Evolutionary conservation across 2,113 vertebrate genomes (phyloP), one percentile per base, ranked within the genome.

Genomic region (Cynocephalus volans): DNA sequence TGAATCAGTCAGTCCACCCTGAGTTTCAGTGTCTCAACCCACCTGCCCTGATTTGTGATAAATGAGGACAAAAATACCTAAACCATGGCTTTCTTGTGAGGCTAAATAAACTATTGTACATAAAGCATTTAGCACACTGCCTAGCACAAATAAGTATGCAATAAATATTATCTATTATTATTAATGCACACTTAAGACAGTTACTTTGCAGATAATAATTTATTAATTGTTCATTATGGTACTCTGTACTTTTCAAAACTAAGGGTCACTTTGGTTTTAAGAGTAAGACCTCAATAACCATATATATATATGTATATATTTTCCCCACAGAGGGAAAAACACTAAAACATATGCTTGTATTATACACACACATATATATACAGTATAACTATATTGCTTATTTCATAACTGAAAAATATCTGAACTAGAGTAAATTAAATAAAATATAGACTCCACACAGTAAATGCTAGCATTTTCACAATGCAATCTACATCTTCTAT

Each of bases 381-480:
- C 9, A 33, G 23, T 76, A 45, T 65, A 79, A 52, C n/a, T 58
- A 64, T 9, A 2, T 64, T 67, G 65, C 56, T 95, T 88, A 85
- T 62, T 93, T 84, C 70, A 80, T 33, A 92, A 48, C 62, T 89
- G 21, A 97, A 90, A 91, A 95, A 92, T 79, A 91, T 26, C 50
- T 79, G 24, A 95, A 91, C 45, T 95, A 86, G 24, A 93, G 26
- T 31, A 92, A 75, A 70, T 90, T 91, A 52, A 94, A 64, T 93
- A 77, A 96, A 92, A 73, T 21, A 82, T n/a, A 83, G 19, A 72
- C 85, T 91, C 24, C 4, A 65, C 3, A 86, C 48, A 83, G 52
- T 81, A 83, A 97, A 67, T 86, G 36, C 36, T 95, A 86, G 26
- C 56, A 87, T 96, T 94, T 93, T 90, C 83, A 92, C 14, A 33